Evolutionary conservation across 2,113 vertebrate species (phyloP).

Genomic region (Saccopteryx leptura): DNA sequence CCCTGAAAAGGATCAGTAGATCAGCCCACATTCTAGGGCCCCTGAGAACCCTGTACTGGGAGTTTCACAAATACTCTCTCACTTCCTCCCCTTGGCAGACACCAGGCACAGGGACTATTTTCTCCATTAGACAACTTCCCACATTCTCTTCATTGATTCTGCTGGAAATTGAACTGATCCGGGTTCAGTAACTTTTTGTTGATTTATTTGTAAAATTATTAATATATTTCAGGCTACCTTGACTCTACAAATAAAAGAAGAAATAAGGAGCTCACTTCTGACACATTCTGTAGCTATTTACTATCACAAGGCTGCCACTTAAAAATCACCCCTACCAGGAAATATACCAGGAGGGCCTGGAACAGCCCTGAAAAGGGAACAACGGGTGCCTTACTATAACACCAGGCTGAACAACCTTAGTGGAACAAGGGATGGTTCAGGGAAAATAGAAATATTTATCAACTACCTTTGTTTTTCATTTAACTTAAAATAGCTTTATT

Average conservation of each 20-base stretch:
- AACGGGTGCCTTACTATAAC: too few relatives aligned
- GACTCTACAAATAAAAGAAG: background rate
- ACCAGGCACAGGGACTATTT: background rate
- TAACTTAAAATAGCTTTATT: slow-evolving; percentile 12
- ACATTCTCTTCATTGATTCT: background rate
- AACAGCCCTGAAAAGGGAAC: background rate
- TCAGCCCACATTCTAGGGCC: background rate
- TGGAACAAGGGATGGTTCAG: background rate
- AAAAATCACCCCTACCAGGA: background rate
- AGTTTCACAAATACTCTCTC: background rate
- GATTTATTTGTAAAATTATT: background rate
- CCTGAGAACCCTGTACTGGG: background rate
- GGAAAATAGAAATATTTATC: slow-evolving; percentile 7
- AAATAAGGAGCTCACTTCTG: background rate
- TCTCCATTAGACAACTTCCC: background rate
- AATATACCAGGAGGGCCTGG: background rate
- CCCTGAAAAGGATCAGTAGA: background rate
- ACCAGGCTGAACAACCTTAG: background rate
- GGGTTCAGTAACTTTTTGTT: background rate
- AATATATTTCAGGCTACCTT: background rate
- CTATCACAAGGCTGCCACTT: background rate
- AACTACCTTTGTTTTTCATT: background rate
- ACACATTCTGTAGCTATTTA: background rate
- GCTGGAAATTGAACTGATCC: background rate
- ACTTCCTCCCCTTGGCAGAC: background rate